phyloP scores from a whole-genome alignment of 1,140 invertebrate genomes.

The Trichomalopsis sarcophagae region DNA sequence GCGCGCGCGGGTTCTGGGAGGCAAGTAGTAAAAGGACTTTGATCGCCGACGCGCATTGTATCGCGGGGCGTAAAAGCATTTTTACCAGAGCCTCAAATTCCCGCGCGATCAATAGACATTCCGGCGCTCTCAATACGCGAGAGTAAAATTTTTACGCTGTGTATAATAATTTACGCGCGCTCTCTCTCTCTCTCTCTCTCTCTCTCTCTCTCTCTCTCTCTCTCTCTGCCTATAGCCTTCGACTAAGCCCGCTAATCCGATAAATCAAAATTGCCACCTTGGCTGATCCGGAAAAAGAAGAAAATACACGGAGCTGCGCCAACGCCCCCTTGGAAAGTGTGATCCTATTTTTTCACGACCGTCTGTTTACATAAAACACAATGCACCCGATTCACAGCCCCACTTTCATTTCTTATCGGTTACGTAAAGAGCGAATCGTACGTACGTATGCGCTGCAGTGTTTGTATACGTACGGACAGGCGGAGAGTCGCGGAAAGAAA shows the following conservation, averaged over 20 bases:
- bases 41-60: not conserved
- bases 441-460: not conserved
- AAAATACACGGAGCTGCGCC: too few relatives aligned
- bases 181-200: not conserved
- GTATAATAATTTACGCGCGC: not conserved
- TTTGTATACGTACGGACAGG: not conserved
- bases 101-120: not conserved
- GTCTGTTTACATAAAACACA: constrained; percentile 38
- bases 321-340: not conserved
- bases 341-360: not conserved
- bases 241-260: not conserved
- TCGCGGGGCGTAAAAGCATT: not conserved
- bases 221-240: not conserved
- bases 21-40: not conserved
- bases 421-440: not conserved
- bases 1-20: not conserved
- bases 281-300: not conserved
- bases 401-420: constrained; percentile 33
- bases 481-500: not conserved
- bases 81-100: not conserved
- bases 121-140: too few relatives aligned
- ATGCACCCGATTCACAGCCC: not conserved
- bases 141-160: not conserved
- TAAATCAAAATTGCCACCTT: not conserved
- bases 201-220: too few relatives aligned